Conservation (phyloP, 1,140 invertebrate species). For the Neodiprion virginianus region DNA sequence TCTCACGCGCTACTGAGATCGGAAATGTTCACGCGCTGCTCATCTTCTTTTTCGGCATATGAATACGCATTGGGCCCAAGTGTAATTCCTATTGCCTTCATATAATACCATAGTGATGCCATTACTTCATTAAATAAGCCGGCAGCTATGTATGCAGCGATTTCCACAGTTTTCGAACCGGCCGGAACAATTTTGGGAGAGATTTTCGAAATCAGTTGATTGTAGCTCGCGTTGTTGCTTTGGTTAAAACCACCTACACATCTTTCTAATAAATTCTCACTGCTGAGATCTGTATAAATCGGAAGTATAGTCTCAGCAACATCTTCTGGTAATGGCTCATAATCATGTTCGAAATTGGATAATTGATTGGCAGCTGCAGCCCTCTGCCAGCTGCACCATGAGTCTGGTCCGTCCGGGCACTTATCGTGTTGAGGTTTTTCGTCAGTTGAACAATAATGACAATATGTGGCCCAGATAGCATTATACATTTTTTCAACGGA, state of each 20-base stretch:
- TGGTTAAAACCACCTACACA: conserved; percentile 30
- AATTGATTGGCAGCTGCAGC: conserved; percentile 23
- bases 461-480: conserved; percentile 40
- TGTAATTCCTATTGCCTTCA: conserved; percentile 24
- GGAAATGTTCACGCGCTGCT: conserved; percentile 17
- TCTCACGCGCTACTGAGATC: conserved; percentile 17
- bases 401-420: conserved; percentile 34
- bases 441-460: conserved; percentile 41
- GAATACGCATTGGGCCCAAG: conserved; percentile 19
- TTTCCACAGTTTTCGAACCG: conserved; percentile 29
- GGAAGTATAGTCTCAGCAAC: conserved; percentile 21
- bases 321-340: not conserved
- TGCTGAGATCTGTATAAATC: conserved; percentile 28
- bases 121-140: conserved; percentile 22
- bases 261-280: conserved; percentile 17
- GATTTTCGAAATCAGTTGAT: conserved; percentile 33
- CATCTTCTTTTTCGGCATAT: conserved; percentile 25
- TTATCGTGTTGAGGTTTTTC: conserved; percentile 37
- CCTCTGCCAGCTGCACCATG: conserved; percentile 38
- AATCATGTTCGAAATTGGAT: conserved; percentile 13
- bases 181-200: conserved; percentile 29
- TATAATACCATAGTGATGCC: conserved; percentile 22
- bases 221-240: conserved; percentile 34
- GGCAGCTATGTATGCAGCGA: conserved; percentile 23
- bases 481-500: conserved; percentile 40